phyloP scores from a whole-genome alignment of 64 coral and sea anemone genomes.

The Pocillopora verrucosa region DNA sequence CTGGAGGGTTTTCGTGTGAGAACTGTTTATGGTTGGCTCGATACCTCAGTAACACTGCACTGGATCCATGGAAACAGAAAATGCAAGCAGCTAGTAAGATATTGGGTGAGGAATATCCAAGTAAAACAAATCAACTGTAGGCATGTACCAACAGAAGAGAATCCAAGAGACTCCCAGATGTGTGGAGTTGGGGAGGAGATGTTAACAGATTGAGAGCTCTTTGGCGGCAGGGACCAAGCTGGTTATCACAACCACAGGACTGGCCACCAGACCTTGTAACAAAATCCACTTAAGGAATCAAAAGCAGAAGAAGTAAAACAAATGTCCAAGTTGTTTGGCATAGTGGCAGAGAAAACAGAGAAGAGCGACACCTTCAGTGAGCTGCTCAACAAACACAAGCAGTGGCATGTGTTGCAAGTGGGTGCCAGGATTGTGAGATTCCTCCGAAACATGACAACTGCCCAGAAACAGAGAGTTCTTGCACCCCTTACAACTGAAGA shows the following conservation, averaged over 20 bases:
- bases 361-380: constrained; percentile 12
- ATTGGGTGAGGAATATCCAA: constrained; percentile 35
- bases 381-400: constrained; percentile 16
- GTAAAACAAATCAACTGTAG: not conserved
- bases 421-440: constrained; percentile 36
- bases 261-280: constrained; percentile 5
- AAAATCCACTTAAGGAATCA: not conserved
- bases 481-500: too few relatives aligned
- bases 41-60: constrained; percentile 43
- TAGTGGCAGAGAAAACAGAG: too few relatives aligned
- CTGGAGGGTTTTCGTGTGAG: constrained; percentile 8
- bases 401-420: constrained; percentile 17
- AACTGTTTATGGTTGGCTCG: constrained; percentile 12
- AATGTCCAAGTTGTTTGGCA: not conserved
- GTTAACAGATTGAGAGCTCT: not conserved
- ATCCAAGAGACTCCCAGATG: constrained; percentile 17
- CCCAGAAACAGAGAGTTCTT: too few relatives aligned
- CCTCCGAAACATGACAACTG: not conserved
- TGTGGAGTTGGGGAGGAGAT: constrained; percentile 14
- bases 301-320: not conserved
- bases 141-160: not conserved
- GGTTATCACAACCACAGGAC: not conserved
- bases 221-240: constrained; percentile 33
- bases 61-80: constrained; percentile 36
- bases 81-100: not conserved